Evolutionary conservation across 1,140 invertebrate genomes (phyloP).

Genomic region (Pseudoatta argentina): DNA sequence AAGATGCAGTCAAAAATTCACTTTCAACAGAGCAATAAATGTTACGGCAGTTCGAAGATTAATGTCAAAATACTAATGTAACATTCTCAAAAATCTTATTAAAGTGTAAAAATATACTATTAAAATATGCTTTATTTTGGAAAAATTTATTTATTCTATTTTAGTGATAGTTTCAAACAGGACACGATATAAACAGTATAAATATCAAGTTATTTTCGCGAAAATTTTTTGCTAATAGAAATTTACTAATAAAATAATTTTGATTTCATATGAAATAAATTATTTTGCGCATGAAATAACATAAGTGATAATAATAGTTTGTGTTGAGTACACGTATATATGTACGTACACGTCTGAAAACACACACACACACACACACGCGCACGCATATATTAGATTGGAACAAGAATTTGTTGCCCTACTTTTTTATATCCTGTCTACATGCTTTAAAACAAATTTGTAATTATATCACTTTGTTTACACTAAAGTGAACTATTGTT

Average conservation of each 20-base stretch:
- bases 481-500: no score
- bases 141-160: background rate
- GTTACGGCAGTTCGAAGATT: background rate
- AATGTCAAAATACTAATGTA: background rate
- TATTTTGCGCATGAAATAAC: background rate
- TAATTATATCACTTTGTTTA: no score
- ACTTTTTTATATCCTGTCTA: no score
- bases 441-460: no score
- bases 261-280: slow-evolving; percentile 2
- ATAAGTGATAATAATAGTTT: background rate
- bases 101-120: background rate
- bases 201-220: background rate
- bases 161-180: background rate
- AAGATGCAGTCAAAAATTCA: background rate
- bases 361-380: no score
- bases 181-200: background rate
- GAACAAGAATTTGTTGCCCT: no score
- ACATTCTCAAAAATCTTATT: background rate
- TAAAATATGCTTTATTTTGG: background rate
- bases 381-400: no score
- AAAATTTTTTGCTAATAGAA: background rate
- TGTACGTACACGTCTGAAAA: no score
- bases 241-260: background rate
- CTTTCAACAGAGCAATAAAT: background rate
- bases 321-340: background rate